Evolutionary conservation across 1,140 invertebrate genomes (phyloP).

Genomic region (Lepidurus packardi): DNA sequence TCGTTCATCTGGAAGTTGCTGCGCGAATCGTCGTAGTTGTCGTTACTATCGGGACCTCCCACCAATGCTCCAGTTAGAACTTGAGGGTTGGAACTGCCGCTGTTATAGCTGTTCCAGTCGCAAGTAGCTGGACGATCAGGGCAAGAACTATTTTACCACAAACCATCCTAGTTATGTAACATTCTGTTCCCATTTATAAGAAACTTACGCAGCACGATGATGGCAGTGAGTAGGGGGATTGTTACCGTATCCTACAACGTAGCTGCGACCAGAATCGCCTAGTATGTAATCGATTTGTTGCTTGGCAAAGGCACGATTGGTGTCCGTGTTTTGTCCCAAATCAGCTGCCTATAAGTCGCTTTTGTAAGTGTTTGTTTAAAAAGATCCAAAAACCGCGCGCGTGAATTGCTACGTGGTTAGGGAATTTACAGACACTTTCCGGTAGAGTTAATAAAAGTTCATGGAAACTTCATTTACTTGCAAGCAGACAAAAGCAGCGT

Average conservation of each 20-base stretch:
- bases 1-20: slow-evolving; percentile 54
- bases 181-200: neutral
- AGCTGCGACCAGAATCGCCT: slow-evolving; percentile 56
- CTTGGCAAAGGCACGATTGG: slow-evolving; percentile 50
- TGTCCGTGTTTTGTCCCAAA: slow-evolving; percentile 42
- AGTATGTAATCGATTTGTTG: slow-evolving; percentile 59
- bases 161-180: neutral
- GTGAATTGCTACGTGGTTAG: too few species aligned
- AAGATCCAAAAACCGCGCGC: too few species aligned
- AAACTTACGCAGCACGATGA: slow-evolving; percentile 50
- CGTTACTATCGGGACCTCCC: slow-evolving; percentile 52
- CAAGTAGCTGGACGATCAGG: slow-evolving; percentile 48
- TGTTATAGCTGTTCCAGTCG: slow-evolving; percentile 49
- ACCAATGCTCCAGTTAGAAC: slow-evolving; percentile 53
- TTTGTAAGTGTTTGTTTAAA: too few species aligned
- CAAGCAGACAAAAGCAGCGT: slow-evolving; percentile 54
- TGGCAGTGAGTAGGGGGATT: slow-evolving; percentile 53
- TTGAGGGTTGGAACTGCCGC: slow-evolving; percentile 50
- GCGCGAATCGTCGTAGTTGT: slow-evolving; percentile 50
- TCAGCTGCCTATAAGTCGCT: slow-evolving; percentile 45
- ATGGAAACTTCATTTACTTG: slow-evolving; percentile 36
- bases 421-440: too few species aligned
- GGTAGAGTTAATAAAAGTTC: too few species aligned
- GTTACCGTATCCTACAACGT: slow-evolving; percentile 57
- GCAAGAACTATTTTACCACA: slow-evolving; percentile 47